Percentiles rank a stretch among this genome's conserved stretches.
Evolutionary conservation across 1,140 invertebrate species (phyloP).

Genomic region (Palaemon carinicauda): DNA sequence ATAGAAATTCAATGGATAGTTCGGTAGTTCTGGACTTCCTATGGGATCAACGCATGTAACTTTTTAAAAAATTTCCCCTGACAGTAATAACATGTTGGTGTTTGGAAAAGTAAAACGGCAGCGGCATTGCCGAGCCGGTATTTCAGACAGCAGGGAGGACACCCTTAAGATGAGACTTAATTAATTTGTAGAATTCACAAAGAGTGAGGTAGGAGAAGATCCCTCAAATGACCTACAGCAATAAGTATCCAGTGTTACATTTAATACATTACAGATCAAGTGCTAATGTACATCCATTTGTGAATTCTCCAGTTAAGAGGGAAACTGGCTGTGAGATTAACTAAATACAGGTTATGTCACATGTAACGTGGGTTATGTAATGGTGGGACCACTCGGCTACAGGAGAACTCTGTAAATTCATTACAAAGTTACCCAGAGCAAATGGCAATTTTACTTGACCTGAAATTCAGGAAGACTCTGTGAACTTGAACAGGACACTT

Average conservation of each 20-base stretch:
- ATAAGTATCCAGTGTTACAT: constrained; percentile 31
- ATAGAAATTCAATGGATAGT: too few species aligned
- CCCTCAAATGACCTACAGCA: not conserved
- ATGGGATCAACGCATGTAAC: too few species aligned
- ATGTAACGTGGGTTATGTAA: not conserved
- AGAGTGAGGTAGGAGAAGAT: not conserved
- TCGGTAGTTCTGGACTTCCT: too few species aligned
- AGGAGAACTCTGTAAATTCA: not conserved
- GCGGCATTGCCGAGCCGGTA: not conserved
- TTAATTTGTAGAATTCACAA: constrained; percentile 27
- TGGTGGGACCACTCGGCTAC: not conserved
- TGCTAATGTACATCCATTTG: constrained; percentile 44
- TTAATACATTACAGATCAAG: constrained; percentile 22
- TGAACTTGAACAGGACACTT: not conserved
- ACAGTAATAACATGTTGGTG: not conserved
- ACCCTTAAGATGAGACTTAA: constrained; percentile 17
- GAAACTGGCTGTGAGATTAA: constrained; percentile 29
- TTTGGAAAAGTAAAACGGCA: not conserved
- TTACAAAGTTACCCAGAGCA: not conserved
- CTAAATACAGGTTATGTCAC: not conserved
- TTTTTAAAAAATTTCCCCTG: too few species aligned
- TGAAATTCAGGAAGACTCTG: constrained; percentile 20
- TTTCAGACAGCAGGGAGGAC: not conserved
- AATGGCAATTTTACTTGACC: not conserved
- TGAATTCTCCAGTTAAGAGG: constrained; percentile 39